These are phyloP conservation scores for Halocaridina rubra DNA, from an alignment of 2,888 invertebrate genomes.

Conservation along the genomic window DNA sequence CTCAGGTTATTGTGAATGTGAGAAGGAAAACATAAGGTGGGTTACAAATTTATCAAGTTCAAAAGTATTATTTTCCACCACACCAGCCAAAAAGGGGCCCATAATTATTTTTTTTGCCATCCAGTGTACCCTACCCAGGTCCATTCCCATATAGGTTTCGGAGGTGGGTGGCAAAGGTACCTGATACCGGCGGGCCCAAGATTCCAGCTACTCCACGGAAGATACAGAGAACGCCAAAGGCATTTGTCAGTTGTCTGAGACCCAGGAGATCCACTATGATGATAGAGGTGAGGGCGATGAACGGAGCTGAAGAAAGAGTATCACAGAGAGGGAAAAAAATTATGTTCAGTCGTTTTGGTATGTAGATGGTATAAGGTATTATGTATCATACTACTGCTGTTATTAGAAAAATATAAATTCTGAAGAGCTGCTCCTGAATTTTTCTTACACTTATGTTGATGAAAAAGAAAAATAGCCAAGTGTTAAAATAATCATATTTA, in stretches of 20 bases:
- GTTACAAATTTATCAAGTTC: neutral
- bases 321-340: slow-evolving; percentile 19
- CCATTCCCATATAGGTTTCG: neutral
- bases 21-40: no score
- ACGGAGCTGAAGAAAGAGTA: slow-evolving; percentile 81
- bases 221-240: slow-evolving; percentile 94
- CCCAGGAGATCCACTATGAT: slow-evolving; percentile 96
- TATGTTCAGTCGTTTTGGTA: no score
- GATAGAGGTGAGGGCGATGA: slow-evolving; percentile 97
- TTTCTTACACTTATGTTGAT: no score
- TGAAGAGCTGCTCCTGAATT: no score
- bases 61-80: neutral
- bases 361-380: no score
- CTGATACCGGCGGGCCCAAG: slow-evolving; percentile 74
- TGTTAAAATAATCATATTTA: no score
- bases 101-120: neutral
- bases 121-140: neutral
- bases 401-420: no score
- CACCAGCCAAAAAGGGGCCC: neutral
- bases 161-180: slow-evolving; percentile 64
- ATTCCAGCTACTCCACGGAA: slow-evolving; percentile 96
- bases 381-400: no score
- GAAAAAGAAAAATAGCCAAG: no score
- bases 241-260: slow-evolving; percentile 94
- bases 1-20: no score